Conservation (phyloP, 53 echinoderm and acorn worm genomes). For the Luidia sarsii region DNA sequence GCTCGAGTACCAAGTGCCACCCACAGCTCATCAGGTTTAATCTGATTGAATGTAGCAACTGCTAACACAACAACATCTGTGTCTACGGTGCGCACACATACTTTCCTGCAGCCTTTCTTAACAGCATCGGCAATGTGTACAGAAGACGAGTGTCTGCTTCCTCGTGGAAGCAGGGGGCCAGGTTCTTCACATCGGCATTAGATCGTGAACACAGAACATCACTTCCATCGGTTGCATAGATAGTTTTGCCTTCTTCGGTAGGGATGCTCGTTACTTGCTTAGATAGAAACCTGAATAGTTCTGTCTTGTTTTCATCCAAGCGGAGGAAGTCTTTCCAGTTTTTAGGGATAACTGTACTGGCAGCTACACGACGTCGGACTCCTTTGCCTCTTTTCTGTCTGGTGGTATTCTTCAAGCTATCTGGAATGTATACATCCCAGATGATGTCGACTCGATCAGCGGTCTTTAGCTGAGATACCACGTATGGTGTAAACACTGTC, state of each 20-base stretch:
- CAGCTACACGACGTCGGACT: slow-evolving; percentile 22
- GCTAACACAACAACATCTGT: slow-evolving; percentile 53
- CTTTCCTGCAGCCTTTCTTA: slow-evolving; percentile 32
- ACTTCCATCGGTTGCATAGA: neutral
- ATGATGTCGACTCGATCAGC: slow-evolving; percentile 49
- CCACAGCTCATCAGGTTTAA: slow-evolving; percentile 48
- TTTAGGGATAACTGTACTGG: slow-evolving; percentile 15
- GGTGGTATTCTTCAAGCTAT: slow-evolving; percentile 45
- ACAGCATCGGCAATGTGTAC: slow-evolving; percentile 42
- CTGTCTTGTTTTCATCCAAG: slow-evolving; percentile 63
- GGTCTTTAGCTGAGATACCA: slow-evolving; percentile 15
- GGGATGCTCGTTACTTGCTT: slow-evolving; percentile 3
- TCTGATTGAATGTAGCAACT: slow-evolving; percentile 2
- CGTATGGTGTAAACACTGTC: slow-evolving; percentile 35
- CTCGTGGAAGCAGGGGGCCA: slow-evolving; percentile 60
- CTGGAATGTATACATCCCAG: slow-evolving; percentile 52
- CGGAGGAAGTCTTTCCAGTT: slow-evolving; percentile 66
- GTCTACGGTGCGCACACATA: slow-evolving; percentile 52
- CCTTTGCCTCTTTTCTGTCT: slow-evolving; percentile 45
- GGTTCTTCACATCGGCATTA: neutral
- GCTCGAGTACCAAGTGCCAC: slow-evolving; percentile 51
- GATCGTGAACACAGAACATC: neutral
- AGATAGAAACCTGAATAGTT: slow-evolving; percentile 55
- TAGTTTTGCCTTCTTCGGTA: slow-evolving; percentile 3
- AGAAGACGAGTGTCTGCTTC: slow-evolving; percentile 53